A percentile compares a stretch with the other conserved stretches of the same genome.
These are phyloP conservation scores for Brachyptera putata DNA, from an alignment of 2,888 invertebrate species.

Conservation along the genomic window DNA sequence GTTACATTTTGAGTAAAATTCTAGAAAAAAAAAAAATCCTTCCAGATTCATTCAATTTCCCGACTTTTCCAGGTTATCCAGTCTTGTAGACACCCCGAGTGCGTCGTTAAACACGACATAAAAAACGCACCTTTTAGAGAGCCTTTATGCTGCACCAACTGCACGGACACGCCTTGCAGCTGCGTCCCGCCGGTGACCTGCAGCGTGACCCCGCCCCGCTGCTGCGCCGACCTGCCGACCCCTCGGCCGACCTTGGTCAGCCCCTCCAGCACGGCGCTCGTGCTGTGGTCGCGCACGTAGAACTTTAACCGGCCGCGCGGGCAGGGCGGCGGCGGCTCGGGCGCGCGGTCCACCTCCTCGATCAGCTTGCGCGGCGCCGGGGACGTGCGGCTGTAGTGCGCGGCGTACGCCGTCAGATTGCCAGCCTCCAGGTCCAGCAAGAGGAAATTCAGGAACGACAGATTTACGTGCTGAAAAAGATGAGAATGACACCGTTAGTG, in stretches of 20 bases:
- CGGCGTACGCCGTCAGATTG: conserved; percentile 71
- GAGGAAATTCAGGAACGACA: conserved; percentile 59
- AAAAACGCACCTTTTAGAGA: conserved; percentile 55
- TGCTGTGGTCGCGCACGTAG: conserved; percentile 44
- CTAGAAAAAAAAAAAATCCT: too few relatives aligned
- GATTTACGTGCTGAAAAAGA: conserved; percentile 60
- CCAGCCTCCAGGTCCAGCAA: conserved; percentile 62
- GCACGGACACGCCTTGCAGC: conserved; percentile 49
- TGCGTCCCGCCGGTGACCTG: conserved; percentile 40
- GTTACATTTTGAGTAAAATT: too few relatives aligned
- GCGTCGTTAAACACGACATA: too few relatives aligned
- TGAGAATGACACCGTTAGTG: too few relatives aligned
- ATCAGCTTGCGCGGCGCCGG: conserved; percentile 67
- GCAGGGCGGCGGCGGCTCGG: conserved; percentile 58
- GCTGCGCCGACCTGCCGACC: neutral
- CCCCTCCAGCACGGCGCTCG: conserved; percentile 10
- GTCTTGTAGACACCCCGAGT: too few relatives aligned
- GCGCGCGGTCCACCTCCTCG: conserved; percentile 60
- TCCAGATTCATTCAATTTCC: too few relatives aligned
- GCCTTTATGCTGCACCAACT: conserved; percentile 53
- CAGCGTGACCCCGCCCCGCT: conserved; percentile 30
- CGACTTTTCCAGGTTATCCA: too few relatives aligned
- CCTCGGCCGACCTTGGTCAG: neutral
- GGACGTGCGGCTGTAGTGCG: conserved; percentile 72
- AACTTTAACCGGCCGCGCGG: conserved; percentile 63